Base-by-base conservation (phyloP, 2,113 vertebrate species). In the Ophiodon elongatus region DNA sequence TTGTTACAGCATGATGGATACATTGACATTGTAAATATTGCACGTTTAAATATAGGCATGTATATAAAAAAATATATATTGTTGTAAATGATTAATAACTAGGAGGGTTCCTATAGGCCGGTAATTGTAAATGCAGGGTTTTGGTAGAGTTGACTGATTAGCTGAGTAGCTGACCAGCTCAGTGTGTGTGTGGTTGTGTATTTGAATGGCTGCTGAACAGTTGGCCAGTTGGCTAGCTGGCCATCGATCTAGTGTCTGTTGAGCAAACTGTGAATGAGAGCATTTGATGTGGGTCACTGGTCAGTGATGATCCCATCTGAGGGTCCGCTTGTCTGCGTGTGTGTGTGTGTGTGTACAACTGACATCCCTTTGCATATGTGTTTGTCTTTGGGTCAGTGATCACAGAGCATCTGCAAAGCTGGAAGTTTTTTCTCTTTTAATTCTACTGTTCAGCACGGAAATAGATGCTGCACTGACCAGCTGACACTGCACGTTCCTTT, bases 211-310 rank as follows among this genome's bases (percentile, higher is more conserved):
- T 39, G 0, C 37, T 64, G 64, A 85, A 71, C 86, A 84, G 69
- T 88, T 78, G 80, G 72, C 29, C 89, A 80, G 88, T 92, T 89
- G 82, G 79, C 73, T 76, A 69, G 75, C 56, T 70, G 65, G 80
- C 45, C 75, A 91, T 92, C 82, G 74, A 91, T 90, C 88, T 79
- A 52, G 31, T 85, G 79, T 87, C 78, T 79, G 73, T 60, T 80
- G 85, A 85, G 79, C 72, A 89, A 87, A 89, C 85, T 76, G 76
- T 90, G 89, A 89, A 86, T 89, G 83, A 83, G 83, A 79, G 80
- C 66, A 63, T 93, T 93, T 93, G 78, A 71, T 91, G 73, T 76
- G 90, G 90, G 92, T 93, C 90, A 91, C 64, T 75, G 88, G 59
- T 84, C 77, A 87, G 85, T 77, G 83, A 82, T 79, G 79, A 74